Conservation (phyloP, 2,113 vertebrate species). For the Hydrochoerus hydrochaeris region DNA sequence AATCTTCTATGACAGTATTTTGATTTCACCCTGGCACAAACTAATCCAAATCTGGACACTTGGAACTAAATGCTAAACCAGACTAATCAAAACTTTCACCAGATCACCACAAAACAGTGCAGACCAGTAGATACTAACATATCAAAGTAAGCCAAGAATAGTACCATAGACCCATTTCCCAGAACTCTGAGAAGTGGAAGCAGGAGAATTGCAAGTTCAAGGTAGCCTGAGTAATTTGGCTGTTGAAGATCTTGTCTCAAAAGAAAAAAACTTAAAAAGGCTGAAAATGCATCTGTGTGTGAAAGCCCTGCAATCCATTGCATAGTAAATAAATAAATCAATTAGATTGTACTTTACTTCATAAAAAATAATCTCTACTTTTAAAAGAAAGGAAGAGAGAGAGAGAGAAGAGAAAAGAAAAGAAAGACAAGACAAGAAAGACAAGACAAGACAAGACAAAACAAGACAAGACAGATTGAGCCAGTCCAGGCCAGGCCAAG, state of each 20-base stretch:
- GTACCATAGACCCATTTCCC: not conserved
- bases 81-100: constrained; percentile 9
- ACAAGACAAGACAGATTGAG: not conserved
- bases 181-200: not conserved
- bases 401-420: not conserved
- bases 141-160: not conserved
- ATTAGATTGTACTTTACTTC: not conserved
- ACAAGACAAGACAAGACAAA: not conserved
- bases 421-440: no score
- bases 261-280: not conserved
- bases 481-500: no score
- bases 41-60: not conserved
- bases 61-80: not conserved
- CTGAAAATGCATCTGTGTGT: not conserved
- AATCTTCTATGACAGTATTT: not conserved
- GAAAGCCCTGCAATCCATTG: not conserved
- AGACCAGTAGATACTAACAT: not conserved
- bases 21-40: not conserved
- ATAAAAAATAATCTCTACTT: not conserved
- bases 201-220: not conserved
- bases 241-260: not conserved
- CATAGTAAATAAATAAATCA: not conserved
- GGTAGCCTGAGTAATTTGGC: not conserved
- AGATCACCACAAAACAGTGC: not conserved
- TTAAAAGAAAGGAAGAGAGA: not conserved